Conservation (phyloP, 2,797 vertebrate genomes). For the Chloroceryle inda region DNA sequence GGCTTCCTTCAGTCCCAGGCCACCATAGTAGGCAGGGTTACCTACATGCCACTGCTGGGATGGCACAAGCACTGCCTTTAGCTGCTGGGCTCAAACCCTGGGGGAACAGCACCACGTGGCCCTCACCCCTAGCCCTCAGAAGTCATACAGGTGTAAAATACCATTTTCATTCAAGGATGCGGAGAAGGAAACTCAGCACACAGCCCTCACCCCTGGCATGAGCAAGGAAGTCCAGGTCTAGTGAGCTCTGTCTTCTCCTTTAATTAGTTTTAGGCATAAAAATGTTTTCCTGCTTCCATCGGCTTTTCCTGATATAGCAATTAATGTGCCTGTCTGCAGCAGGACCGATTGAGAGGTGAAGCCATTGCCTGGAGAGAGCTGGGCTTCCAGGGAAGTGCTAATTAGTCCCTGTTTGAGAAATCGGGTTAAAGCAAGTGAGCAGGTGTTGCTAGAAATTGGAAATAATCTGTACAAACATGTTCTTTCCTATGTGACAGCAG, state of each 20-base stretch:
- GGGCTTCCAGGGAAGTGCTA: slow-evolving; percentile 71
- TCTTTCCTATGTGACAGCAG: slow-evolving; percentile 22
- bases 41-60: not conserved
- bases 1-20: not conserved
- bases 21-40: not conserved
- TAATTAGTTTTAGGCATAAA: slow-evolving; percentile 59
- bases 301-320: slow-evolving; percentile 65
- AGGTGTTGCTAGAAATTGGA: slow-evolving; percentile 56
- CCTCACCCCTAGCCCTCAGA: not conserved
- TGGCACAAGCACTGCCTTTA: not conserved
- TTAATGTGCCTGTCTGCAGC: slow-evolving; percentile 71
- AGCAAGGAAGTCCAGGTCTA: not conserved
- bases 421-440: slow-evolving; percentile 62
- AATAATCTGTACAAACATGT: slow-evolving; percentile 56
- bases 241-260: slow-evolving; percentile 17
- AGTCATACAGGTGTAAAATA: not conserved
- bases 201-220: not conserved
- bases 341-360: slow-evolving; percentile 1
- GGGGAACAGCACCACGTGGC: not conserved
- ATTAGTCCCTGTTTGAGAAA: slow-evolving; percentile 77
- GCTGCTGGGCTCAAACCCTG: not conserved
- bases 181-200: not conserved
- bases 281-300: slow-evolving; percentile 64
- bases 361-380: slow-evolving; percentile 58
- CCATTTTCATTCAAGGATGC: not conserved